Evolutionary conservation across 2,797 vertebrate genomes (phyloP).

Genomic region (Enteromius anoplus): DNA sequence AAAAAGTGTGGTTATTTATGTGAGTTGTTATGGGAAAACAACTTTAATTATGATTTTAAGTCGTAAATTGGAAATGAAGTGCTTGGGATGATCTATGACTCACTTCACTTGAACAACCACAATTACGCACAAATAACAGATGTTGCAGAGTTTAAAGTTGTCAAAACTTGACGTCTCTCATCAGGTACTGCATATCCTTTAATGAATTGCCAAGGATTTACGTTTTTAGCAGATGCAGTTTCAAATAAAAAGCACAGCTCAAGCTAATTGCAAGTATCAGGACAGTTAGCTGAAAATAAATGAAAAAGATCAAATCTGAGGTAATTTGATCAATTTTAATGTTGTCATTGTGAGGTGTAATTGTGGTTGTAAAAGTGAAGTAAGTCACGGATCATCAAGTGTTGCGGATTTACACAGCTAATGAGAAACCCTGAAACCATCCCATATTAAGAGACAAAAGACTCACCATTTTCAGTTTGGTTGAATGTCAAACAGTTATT

Average conservation of each 20-base stretch:
- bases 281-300: conserved; percentile 6
- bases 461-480: background rate
- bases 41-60: conserved; percentile 40
- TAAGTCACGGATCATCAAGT: conserved; percentile 11
- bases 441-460: conserved; percentile 15
- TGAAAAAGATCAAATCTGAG: conserved; percentile 19
- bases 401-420: background rate
- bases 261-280: conserved; percentile 28
- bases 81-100: conserved; percentile 38
- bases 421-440: conserved; percentile 18
- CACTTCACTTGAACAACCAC: conserved; percentile 36
- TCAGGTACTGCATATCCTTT: conserved; percentile 6
- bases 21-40: conserved; percentile 41
- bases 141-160: conserved; percentile 30
- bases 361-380: conserved; percentile 14
- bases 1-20: conserved; percentile 31
- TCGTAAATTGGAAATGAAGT: conserved; percentile 28
- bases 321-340: conserved; percentile 22
- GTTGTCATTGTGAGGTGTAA: conserved; percentile 3
- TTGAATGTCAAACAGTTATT: conserved; percentile 11
- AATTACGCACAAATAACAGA: conserved; percentile 44
- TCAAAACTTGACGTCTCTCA: conserved; percentile 24
- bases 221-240: conserved; percentile 29
- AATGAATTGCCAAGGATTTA: conserved; percentile 31
- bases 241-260: conserved; percentile 4